Conservation (phyloP, 2,888 invertebrate genomes). For the Microctonus aethiopoides region DNA sequence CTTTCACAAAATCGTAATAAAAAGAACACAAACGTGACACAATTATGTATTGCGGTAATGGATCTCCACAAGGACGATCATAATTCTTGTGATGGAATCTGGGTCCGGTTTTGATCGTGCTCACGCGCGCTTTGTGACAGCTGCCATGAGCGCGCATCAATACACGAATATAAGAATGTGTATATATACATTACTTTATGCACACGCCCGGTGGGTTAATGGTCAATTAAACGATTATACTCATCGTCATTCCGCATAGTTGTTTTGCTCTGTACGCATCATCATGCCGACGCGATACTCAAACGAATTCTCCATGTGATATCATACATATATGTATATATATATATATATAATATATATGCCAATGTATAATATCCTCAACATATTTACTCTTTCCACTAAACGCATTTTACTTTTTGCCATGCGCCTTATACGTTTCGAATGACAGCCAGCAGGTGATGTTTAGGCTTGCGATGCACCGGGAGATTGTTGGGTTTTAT, state of each 20-base stretch:
- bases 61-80: conserved; percentile 14
- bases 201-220: not conserved
- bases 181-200: not conserved
- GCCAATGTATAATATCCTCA: not conserved
- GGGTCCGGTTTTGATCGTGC: not conserved
- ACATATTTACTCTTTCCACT: conserved; percentile 4
- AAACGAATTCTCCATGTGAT: conserved; percentile 18
- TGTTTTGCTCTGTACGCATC: not conserved
- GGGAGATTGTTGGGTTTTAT: conserved; percentile 41
- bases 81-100: conserved; percentile 16
- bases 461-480: conserved; percentile 36
- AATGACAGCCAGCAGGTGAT: conserved; percentile 44
- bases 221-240: conserved; percentile 18
- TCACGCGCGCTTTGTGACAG: not conserved
- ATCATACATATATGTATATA: not conserved
- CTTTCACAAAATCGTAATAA: not conserved
- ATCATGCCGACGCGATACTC: not conserved
- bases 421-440: conserved; percentile 32
- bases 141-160: not conserved
- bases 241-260: conserved; percentile 1
- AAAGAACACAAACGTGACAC: not conserved
- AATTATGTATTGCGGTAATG: not conserved
- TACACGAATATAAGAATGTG: no score
- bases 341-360: not conserved
- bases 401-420: conserved; percentile 10